Evolutionary conservation across 2,113 vertebrate species (phyloP).

Genomic region (Salvelinus fontinalis): DNA sequence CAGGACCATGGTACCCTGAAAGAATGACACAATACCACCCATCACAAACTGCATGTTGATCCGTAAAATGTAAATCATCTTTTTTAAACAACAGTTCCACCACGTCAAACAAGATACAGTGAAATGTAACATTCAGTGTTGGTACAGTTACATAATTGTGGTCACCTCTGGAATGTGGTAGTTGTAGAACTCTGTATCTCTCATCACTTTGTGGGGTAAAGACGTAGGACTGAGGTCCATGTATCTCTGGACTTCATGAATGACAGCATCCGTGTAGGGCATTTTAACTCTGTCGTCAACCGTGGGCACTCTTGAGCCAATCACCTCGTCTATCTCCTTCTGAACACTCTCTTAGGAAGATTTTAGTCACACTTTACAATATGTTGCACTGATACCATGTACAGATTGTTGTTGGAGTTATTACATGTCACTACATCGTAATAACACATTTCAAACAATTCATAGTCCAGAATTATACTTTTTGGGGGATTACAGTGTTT

Average conservation of each 20-base stretch:
- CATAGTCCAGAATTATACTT: no score
- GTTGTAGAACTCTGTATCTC: slow-evolving; percentile 60
- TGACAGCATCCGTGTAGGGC: slow-evolving; percentile 73
- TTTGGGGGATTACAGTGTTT: no score
- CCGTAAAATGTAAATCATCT: no score
- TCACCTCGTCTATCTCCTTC: slow-evolving; percentile 69
- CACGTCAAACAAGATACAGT: no score
- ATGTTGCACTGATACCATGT: background rate
- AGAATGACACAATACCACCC: background rate
- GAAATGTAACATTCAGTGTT: background rate
- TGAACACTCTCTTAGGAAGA: slow-evolving; percentile 67
- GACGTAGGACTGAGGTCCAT: slow-evolving; percentile 49
- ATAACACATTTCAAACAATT: no score
- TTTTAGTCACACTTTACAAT: background rate
- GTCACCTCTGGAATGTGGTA: slow-evolving; percentile 72
- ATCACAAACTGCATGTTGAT: background rate
- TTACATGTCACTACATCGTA: no score
- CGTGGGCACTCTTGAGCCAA: slow-evolving; percentile 67
- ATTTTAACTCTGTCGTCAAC: slow-evolving; percentile 65
- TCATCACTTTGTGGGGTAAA: slow-evolving; percentile 63
- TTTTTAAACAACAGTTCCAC: background rate
- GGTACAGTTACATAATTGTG: no score
- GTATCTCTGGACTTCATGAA: slow-evolving; percentile 73
- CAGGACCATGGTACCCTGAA: slow-evolving; percentile 56
- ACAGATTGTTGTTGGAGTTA: no score